These are phyloP conservation scores for Saturnia japonica DNA, from an alignment of 2,888 invertebrate genomes.

Conservation along the genomic window DNA sequence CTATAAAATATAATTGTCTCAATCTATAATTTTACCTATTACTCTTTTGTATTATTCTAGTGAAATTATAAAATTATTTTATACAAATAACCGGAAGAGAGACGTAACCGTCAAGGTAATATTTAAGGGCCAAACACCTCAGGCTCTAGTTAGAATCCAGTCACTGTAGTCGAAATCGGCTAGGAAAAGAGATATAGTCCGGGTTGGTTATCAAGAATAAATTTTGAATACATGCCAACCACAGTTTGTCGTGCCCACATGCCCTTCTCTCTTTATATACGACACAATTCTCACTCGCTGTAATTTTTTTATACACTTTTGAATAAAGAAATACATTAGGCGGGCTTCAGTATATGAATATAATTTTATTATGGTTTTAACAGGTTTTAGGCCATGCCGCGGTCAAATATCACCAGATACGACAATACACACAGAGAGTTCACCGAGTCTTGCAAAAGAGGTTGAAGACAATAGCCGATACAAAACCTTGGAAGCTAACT, in stretches of 20 bases:
- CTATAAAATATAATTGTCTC: too few species aligned
- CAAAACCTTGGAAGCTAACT: constrained; percentile 75
- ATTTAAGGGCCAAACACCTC: too few species aligned
- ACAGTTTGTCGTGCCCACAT: background rate
- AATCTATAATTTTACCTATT: background rate
- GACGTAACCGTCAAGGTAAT: background rate
- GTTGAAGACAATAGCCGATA: constrained; percentile 77
- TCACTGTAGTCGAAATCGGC: too few species aligned
- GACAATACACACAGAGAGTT: constrained; percentile 44
- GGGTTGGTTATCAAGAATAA: background rate
- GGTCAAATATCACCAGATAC: constrained; percentile 41
- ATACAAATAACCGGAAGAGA: background rate
- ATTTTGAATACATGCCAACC: background rate
- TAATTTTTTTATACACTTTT: background rate
- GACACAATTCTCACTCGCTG: background rate
- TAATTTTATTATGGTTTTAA: constrained; percentile 25
- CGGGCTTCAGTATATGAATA: background rate
- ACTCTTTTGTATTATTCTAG: background rate
- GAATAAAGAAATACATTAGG: background rate
- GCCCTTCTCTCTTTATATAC: background rate
- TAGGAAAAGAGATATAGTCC: too few species aligned
- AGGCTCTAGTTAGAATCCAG: too few species aligned
- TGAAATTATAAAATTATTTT: background rate
- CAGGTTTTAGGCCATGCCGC: constrained; percentile 52
- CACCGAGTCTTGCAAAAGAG: constrained; percentile 64